phyloP scores from a whole-genome alignment of 2,113 vertebrate genomes.

The Glareola pratincola region DNA sequence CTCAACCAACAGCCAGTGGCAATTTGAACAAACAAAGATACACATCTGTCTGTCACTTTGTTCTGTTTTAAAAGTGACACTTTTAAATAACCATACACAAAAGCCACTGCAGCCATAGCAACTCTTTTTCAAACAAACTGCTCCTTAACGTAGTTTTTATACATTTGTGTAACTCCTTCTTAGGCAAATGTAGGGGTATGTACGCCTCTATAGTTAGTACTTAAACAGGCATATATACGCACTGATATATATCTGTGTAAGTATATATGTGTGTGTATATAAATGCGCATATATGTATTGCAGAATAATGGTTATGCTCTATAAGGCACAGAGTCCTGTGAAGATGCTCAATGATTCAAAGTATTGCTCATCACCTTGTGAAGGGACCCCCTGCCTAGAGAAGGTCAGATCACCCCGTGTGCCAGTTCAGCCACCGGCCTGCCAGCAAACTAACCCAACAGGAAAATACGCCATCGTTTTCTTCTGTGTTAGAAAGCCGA shows the following conservation, averaged over 20 bases:
- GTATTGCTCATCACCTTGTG: neutral
- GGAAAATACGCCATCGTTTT: neutral
- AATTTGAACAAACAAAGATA: neutral
- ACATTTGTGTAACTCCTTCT: neutral
- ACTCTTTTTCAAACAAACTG: neutral
- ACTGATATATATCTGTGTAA: too few relatives aligned
- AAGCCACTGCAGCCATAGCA: neutral
- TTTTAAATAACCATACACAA: neutral
- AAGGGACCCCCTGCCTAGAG: neutral
- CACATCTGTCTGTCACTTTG: neutral
- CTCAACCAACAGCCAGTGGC: neutral
- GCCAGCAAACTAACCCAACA: neutral
- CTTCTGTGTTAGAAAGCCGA: neutral
- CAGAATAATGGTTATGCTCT: neutral
- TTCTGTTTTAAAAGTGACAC: too few relatives aligned
- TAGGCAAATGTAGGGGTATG: neutral
- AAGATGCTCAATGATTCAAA: neutral
- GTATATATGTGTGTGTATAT: too few relatives aligned
- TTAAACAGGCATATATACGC: neutral
- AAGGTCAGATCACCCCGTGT: neutral
- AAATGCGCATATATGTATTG: neutral
- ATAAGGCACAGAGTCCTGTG: neutral
- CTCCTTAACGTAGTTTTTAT: neutral
- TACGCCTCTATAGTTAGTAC: neutral
- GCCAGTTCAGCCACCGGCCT: neutral